phyloP scores from a whole-genome alignment of 2,113 vertebrate species.

The Platichthys flesus region DNA sequence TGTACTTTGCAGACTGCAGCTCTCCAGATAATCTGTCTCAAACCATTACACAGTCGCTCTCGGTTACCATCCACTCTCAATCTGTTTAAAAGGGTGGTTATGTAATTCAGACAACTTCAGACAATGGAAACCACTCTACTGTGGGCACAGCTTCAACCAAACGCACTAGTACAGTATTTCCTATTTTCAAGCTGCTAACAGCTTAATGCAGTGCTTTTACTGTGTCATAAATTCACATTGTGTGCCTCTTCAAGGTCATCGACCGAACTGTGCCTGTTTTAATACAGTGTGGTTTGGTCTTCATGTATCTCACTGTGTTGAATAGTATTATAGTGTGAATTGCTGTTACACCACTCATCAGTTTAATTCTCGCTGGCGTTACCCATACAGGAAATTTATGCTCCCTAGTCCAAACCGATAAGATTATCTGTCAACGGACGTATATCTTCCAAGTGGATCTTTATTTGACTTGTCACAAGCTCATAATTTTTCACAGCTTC shows the following conservation, averaged over 20 bases:
- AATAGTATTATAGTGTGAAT: constrained; percentile 26
- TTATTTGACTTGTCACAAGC: constrained; percentile 44
- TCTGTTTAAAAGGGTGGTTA: constrained; percentile 20
- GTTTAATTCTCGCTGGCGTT: constrained; percentile 34
- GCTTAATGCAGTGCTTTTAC: constrained; percentile 7
- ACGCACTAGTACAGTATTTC: background rate
- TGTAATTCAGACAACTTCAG: constrained; percentile 38
- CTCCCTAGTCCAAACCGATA: constrained; percentile 22
- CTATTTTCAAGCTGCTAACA: background rate
- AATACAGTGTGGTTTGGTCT: background rate
- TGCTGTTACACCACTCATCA: constrained; percentile 11
- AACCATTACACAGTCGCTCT: background rate
- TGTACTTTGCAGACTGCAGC: background rate
- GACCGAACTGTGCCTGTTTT: background rate
- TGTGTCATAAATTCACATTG: background rate
- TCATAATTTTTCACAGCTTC: constrained; percentile 29
- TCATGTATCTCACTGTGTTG: constrained; percentile 10
- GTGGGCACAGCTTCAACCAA: background rate
- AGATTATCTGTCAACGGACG: constrained; percentile 44
- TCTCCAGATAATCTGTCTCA: constrained; percentile 39
- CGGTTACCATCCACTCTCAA: constrained; percentile 5
- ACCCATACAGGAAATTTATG: constrained; percentile 29
- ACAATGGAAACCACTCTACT: background rate
- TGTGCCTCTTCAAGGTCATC: constrained; percentile 5
- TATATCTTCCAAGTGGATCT: constrained; percentile 28